These are phyloP conservation scores for Gnathonemus longibarbis DNA, from an alignment of 2,113 vertebrate species.

Conservation along the genomic window DNA sequence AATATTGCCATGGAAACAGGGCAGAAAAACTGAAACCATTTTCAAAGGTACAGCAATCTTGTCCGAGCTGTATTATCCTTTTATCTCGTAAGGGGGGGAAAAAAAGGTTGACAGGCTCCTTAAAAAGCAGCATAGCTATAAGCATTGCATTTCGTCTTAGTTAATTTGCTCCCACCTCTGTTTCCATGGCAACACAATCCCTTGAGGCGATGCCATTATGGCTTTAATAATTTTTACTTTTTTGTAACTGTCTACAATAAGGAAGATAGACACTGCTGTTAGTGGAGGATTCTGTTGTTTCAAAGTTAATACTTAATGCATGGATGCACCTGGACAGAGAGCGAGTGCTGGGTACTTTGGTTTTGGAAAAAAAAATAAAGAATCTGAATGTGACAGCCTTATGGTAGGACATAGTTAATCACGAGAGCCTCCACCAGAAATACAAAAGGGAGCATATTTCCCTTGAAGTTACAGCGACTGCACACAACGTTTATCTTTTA, in stretches of 20 bases:
- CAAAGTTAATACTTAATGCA: neutral
- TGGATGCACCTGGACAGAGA: neutral
- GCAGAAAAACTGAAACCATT: neutral
- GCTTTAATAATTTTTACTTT: neutral
- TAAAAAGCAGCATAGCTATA: neutral
- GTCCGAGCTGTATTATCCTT: slow-evolving; percentile 1
- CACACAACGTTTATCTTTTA: neutral
- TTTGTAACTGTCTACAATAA: neutral
- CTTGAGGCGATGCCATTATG: neutral
- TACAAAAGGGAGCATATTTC: neutral
- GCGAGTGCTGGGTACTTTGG: neutral
- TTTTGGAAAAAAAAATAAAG: neutral
- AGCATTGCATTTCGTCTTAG: neutral
- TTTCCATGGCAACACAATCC: slow-evolving; percentile 1
- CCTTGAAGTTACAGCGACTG: neutral
- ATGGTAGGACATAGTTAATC: neutral
- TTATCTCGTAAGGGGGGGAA: neutral
- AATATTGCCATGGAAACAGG: slow-evolving; percentile 17
- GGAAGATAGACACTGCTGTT: neutral
- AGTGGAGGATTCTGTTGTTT: neutral
- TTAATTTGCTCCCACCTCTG: neutral
- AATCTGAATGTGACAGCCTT: neutral
- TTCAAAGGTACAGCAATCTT: slow-evolving; percentile 4
- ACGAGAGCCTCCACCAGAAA: neutral
- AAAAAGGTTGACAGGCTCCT: slow-evolving; percentile 9